phyloP scores from a whole-genome alignment of 1,140 invertebrate species.

The Lepidurus packardi region DNA sequence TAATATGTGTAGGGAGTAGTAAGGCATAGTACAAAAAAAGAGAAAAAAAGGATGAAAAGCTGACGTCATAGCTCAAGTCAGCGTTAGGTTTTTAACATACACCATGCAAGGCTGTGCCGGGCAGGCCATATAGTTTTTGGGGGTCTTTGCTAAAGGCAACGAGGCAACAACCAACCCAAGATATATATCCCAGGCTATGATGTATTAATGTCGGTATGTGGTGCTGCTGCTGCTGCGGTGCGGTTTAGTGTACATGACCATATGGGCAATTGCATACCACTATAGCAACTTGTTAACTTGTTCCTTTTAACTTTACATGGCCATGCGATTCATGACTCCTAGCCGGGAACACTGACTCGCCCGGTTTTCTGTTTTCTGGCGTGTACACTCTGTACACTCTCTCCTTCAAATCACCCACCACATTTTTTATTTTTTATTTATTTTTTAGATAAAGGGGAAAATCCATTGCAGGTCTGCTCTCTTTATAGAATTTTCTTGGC shows the following conservation, averaged over 20 bases:
- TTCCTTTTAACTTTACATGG: conserved; percentile 7
- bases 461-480: neutral
- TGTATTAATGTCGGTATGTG: neutral
- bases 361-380: neutral
- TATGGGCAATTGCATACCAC: neutral
- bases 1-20: neutral
- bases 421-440: neutral
- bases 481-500: neutral
- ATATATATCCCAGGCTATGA: neutral
- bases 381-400: neutral
- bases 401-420: neutral
- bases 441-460: neutral
- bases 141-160: neutral
- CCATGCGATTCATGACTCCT: neutral
- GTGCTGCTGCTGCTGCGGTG: conserved; percentile 5
- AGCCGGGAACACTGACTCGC: neutral
- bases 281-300: conserved; percentile 2
- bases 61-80: neutral
- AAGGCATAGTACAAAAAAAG: neutral
- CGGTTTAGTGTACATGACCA: neutral
- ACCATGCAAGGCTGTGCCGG: neutral
- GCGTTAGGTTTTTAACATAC: neutral
- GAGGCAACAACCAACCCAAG: neutral
- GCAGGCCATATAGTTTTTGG: neutral
- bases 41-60: neutral